phyloP scores from a whole-genome alignment of 2,113 vertebrate genomes.

The Notarius quadriscutis region DNA sequence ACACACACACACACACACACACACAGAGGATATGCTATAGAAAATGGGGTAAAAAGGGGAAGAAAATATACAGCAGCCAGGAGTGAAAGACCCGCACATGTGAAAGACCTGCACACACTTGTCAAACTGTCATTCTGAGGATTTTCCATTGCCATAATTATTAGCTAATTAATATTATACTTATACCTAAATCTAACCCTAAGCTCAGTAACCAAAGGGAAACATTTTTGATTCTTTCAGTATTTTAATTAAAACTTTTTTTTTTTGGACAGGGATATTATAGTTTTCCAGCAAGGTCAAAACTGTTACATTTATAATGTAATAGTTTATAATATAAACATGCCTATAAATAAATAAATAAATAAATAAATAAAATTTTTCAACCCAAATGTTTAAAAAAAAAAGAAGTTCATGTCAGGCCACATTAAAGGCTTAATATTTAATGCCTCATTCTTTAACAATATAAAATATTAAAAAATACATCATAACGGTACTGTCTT shows the following conservation, averaged over 20 bases:
- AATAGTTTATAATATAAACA: no score
- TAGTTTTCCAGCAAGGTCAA: no score
- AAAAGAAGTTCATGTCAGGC: not conserved
- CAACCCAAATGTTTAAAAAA: not conserved
- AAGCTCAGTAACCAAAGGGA: not conserved
- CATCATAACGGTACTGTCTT: not conserved
- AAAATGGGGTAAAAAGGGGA: no score
- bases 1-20: no score
- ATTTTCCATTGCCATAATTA: not conserved
- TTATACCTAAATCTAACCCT: not conserved
- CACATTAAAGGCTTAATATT: not conserved
- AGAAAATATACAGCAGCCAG: no score
- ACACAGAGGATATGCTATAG: no score
- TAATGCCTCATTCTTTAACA: not conserved
- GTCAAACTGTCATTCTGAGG: not conserved
- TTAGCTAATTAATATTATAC: not conserved
- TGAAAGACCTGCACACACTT: no score
- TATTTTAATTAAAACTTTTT: no score
- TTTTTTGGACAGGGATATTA: no score
- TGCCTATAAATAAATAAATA: no score
- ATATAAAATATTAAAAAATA: not conserved
- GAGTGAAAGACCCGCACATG: conserved; percentile 11
- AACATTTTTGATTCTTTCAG: not conserved
- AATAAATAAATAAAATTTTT: not conserved
- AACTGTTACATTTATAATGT: no score